Conservation (phyloP, 2,113 vertebrate genomes). For the Trichomycterus rosablanca region DNA sequence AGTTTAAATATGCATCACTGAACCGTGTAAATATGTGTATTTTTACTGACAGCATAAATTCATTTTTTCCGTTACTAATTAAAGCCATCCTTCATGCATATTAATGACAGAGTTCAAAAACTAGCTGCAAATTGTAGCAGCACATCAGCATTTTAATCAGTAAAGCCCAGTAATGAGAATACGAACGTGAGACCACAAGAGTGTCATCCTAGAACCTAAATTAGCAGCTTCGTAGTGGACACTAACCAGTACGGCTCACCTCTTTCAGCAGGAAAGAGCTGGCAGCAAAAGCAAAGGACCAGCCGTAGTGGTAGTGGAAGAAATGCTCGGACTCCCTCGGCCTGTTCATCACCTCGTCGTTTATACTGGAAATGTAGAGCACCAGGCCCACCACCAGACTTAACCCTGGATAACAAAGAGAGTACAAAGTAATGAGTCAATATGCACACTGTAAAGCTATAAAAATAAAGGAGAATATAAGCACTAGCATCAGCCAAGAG, state of each 20-base stretch:
- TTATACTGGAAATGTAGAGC: slow-evolving; percentile 87
- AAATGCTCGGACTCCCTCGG: slow-evolving; percentile 77
- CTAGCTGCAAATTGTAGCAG: slow-evolving; percentile 14
- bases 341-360: slow-evolving; percentile 84
- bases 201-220: too few relatives aligned
- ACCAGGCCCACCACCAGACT: slow-evolving; percentile 68
- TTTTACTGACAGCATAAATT: background rate
- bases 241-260: slow-evolving; percentile 54
- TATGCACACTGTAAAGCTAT: background rate
- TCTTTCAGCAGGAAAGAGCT: slow-evolving; percentile 86
- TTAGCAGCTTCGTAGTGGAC: background rate
- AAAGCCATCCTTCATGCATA: slow-evolving; percentile 25
- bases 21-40: slow-evolving; percentile 16
- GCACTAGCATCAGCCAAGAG: too few relatives aligned
- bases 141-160: slow-evolving; percentile 23
- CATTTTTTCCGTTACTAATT: too few relatives aligned
- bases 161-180: slow-evolving; percentile 5
- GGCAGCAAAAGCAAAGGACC: slow-evolving; percentile 86
- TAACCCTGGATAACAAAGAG: slow-evolving; percentile 23
- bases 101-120: slow-evolving; percentile 26
- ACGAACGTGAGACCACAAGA: background rate
- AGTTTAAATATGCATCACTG: slow-evolving; percentile 20
- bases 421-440: background rate
- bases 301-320: slow-evolving; percentile 82
- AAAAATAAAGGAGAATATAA: too few relatives aligned